Conservation (phyloP, 2,888 invertebrate species). For the Diploptera punctata region DNA sequence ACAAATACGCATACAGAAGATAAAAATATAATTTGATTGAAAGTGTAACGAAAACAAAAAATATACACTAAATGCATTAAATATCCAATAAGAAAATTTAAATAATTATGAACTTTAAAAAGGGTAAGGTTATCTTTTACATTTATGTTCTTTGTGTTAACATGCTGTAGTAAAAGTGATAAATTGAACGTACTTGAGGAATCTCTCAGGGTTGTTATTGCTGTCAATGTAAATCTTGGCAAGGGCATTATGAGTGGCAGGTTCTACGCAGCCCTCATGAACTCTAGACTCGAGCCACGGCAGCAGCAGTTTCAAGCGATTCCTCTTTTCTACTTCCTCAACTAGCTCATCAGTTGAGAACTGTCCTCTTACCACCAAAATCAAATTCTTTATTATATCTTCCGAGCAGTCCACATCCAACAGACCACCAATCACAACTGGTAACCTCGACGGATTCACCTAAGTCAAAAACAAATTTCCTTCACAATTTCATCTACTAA, state of each 20-base stretch:
- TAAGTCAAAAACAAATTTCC: conserved; percentile 48
- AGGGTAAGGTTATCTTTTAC: no score
- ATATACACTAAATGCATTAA: no score
- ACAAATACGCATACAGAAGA: no score
- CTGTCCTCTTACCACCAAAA: conserved; percentile 96
- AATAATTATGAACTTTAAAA: no score
- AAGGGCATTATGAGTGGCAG: conserved; percentile 98
- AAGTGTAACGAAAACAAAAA: not conserved
- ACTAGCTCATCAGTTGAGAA: conserved; percentile 99
- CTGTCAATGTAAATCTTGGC: conserved; percentile 99
- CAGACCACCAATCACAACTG: conserved; percentile 97
- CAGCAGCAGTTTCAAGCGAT: conserved; percentile 89
- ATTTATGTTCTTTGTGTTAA: no score
- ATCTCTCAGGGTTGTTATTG: conserved; percentile 98
- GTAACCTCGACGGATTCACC: conserved; percentile 97
- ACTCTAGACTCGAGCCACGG: conserved; percentile 98
- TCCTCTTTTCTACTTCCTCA: conserved; percentile 94
- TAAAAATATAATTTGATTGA: not conserved
- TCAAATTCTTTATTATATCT: conserved; percentile 98
- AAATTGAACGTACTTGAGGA: conserved; percentile 74
- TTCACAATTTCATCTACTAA: no score
- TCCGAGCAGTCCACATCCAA: conserved; percentile 98
- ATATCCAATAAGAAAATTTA: no score
- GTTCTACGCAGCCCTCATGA: conserved; percentile 96
- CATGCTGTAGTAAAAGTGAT: no score